phyloP scores from a whole-genome alignment of 1,140 invertebrate genomes.

The Archivesica marissinica region DNA sequence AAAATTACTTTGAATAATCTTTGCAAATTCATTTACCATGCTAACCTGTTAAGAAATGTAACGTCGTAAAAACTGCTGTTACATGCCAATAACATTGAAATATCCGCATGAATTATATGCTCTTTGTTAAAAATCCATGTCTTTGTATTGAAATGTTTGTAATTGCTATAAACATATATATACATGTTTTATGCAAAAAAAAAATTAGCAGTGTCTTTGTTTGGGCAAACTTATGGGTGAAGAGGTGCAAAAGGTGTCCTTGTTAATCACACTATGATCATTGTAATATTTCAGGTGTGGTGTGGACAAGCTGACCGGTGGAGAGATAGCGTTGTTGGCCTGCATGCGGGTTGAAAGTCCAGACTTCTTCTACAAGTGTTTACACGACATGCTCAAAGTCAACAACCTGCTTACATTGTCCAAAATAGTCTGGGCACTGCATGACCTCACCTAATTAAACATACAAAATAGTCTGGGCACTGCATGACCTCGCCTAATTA shows the following conservation, averaged over 20 bases:
- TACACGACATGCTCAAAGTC: conserved; percentile 13
- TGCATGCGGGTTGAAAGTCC: conserved; percentile 2
- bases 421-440: conserved; percentile 35
- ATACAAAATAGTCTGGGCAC: too few relatives aligned
- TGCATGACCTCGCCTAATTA: too few relatives aligned
- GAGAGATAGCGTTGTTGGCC: conserved; percentile 15
- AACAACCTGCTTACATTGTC: conserved; percentile 19
- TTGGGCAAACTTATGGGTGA: not conserved
- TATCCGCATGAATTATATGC: too few relatives aligned
- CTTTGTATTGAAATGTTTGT: too few relatives aligned
- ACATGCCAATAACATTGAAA: too few relatives aligned
- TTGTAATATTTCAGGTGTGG: not conserved
- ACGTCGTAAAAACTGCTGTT: too few relatives aligned
- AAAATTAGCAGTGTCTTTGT: not conserved
- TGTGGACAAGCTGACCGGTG: not conserved
- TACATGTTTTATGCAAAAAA: not conserved
- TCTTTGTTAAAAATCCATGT: too few relatives aligned
- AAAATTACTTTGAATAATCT: too few relatives aligned
- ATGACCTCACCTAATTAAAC: conserved; percentile 5
- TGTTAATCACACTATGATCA: not conserved
- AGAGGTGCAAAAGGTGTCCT: not conserved
- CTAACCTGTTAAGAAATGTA: too few relatives aligned
- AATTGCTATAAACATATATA: too few relatives aligned
- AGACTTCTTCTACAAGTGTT: conserved; percentile 33
- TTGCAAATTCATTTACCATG: too few relatives aligned